Evolutionary conservation across 2,113 vertebrate species (phyloP).

Genomic region (Genyomyrus donnyi): DNA sequence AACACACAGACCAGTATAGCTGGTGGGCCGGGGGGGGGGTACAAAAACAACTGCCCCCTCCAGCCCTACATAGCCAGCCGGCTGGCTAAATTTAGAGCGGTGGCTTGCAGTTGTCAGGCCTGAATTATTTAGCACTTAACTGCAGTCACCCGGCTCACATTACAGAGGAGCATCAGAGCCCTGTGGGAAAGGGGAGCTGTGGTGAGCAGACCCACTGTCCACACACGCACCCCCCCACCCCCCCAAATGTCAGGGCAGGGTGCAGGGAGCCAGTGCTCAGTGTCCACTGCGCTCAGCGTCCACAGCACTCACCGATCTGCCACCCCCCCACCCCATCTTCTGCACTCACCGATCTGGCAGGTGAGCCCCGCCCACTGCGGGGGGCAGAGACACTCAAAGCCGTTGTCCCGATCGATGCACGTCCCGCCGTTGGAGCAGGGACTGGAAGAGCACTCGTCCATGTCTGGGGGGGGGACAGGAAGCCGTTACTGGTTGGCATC

Average conservation of each 20-base stretch:
- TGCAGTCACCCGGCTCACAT: slow-evolving; percentile 30
- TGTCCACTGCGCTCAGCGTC: not conserved
- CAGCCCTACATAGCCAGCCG: slow-evolving; percentile 9
- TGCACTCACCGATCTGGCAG: slow-evolving; percentile 84
- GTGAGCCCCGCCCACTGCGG: slow-evolving; percentile 88
- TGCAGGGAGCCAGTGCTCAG: not conserved
- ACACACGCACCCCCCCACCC: not conserved
- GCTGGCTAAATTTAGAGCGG: not conserved
- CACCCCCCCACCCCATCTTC: not conserved
- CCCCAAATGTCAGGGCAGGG: not conserved
- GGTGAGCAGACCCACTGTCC: not conserved
- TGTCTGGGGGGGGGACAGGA: slow-evolving; percentile 56
- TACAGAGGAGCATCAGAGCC: slow-evolving; percentile 17
- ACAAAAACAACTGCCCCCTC: not conserved
- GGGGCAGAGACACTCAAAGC: slow-evolving; percentile 87
- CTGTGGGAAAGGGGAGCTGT: not conserved
- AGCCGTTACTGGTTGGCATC: not conserved
- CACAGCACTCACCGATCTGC: not conserved
- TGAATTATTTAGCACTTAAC: slow-evolving; percentile 27
- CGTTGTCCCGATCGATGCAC: slow-evolving; percentile 78
- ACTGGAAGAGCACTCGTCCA: slow-evolving; percentile 79
- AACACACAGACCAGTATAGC: not conserved
- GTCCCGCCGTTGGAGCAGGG: slow-evolving; percentile 86
- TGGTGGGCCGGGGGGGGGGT: not conserved
- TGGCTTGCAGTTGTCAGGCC: slow-evolving; percentile 32